phyloP scores from a whole-genome alignment of 1,140 invertebrate genomes.

The Drosophila nikananu region DNA sequence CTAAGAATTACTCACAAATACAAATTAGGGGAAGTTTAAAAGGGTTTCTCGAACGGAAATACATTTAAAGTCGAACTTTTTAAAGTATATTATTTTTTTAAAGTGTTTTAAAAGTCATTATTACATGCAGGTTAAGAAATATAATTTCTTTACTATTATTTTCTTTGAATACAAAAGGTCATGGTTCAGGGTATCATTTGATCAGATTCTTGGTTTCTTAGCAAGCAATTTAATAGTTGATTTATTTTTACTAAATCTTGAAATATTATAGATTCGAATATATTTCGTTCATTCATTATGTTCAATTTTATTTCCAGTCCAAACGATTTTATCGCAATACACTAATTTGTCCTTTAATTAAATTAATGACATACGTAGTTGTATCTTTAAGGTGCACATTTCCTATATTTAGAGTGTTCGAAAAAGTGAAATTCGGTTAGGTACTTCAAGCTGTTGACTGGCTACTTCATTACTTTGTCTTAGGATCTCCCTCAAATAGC shows the following conservation, averaged over 20 bases:
- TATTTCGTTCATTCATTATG: background rate
- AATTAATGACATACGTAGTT: background rate
- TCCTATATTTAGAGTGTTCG: background rate
- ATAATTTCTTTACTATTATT: too few relatives aligned
- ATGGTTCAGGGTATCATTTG: too few relatives aligned
- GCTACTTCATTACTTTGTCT: background rate
- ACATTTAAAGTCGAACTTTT: background rate
- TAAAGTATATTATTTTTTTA: too few relatives aligned
- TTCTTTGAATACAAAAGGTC: too few relatives aligned
- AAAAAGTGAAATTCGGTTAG: background rate
- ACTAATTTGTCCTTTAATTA: background rate
- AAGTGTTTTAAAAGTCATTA: too few relatives aligned
- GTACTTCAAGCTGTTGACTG: background rate
- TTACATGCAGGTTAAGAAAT: too few relatives aligned
- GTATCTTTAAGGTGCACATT: background rate
- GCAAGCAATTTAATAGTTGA: too few relatives aligned
- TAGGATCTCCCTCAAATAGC: constrained; percentile 5
- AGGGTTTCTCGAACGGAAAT: background rate
- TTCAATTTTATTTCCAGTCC: background rate
- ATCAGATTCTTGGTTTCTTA: too few relatives aligned
- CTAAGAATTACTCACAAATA: background rate
- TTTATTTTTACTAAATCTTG: too few relatives aligned
- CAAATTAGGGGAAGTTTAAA: background rate
- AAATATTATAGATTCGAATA: too few relatives aligned
- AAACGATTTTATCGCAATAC: background rate